Evolutionary conservation across 2,113 vertebrate species (phyloP), one percentile per base, ranked within the genome.

Genomic region (Australoheros scitulus): DNA sequence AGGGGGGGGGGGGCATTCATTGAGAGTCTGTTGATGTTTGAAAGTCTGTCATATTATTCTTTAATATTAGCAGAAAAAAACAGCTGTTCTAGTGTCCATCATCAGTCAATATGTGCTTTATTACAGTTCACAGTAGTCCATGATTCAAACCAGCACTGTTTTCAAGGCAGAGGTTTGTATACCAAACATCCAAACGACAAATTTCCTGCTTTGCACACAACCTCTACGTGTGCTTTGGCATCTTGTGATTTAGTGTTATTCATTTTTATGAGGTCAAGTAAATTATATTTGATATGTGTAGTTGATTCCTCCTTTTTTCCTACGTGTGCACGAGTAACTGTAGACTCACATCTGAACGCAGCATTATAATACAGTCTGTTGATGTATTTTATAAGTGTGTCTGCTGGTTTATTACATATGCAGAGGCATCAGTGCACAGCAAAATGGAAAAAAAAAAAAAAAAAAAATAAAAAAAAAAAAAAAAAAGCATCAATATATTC

Each of bases 401-500:
- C 92, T 95, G 92, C 87, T 92, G 89, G 88, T 93, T 92, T 95
- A 94, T 94, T 95, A 95, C 93, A 95, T 94, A 95, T 95, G 93
- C 95, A 96, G 92, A 94, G 91, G 93, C 93, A 95, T 93, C 92
- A 94, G 91, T 94, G 91, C 94, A 95, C 87, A 89, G 93, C 89
- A 94, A 93, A 94, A 94, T 92, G 91, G 92, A 4, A 4, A 41
- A 13, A 0, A 47, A 64, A 41, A 91, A 94, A 75, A 96, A 95
- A 94, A 82, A n/a, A n/a, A n/a, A n/a, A n/a, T n/a, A n/a, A n/a
- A n/a, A 4, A 4, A 41, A 13, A 0, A 47, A 64, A 41, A 91
- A 94, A 75, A 96, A 95, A 94, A 82, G 92, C 95, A 94, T 94
- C 91, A 95, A 94, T 94, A 91, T 95, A 95, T 95, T 95, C 92